A percentile compares a stretch with the other conserved stretches of the same genome.
Evolutionary conservation across 2,888 invertebrate species (phyloP).

Genomic region (Limenitis camilla): DNA sequence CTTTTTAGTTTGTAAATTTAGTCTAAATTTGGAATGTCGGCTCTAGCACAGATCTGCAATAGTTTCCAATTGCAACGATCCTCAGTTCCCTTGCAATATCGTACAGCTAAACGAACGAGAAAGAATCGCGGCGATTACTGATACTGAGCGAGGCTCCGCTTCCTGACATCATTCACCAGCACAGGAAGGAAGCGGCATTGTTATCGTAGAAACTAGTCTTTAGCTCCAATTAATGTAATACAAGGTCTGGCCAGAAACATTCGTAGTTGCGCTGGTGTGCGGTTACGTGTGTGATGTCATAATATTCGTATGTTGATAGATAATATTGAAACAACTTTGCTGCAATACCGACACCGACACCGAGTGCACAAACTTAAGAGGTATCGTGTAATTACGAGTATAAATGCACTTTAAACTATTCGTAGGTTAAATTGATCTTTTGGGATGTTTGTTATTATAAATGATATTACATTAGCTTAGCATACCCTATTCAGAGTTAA

Average conservation of each 20-base stretch:
- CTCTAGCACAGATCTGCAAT: constrained; percentile 53
- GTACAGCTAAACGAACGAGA: background rate
- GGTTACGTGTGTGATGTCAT: constrained; percentile 23
- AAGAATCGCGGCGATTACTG: background rate
- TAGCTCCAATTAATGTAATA: constrained; percentile 18
- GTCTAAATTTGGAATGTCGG: background rate
- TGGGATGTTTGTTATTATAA: no score
- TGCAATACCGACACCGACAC: no score
- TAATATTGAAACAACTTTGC: no score
- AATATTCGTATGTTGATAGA: constrained; percentile 7
- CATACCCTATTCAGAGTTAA: no score
- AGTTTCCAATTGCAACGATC: constrained; percentile 57
- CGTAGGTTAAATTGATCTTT: no score
- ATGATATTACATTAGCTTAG: no score
- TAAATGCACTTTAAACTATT: no score
- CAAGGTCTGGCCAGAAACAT: constrained; percentile 14
- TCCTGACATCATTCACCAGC: constrained; percentile 19
- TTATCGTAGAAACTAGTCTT: constrained; percentile 15
- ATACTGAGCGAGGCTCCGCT: constrained; percentile 20
- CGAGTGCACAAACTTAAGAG: no score
- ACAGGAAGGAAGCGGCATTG: constrained; percentile 27
- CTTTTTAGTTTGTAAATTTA: background rate
- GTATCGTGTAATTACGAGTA: no score
- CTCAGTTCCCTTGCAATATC: constrained; percentile 22
- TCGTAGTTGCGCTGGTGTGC: background rate